Base-by-base conservation (phyloP, 2,888 invertebrate genomes). In the Lottia scabra region DNA sequence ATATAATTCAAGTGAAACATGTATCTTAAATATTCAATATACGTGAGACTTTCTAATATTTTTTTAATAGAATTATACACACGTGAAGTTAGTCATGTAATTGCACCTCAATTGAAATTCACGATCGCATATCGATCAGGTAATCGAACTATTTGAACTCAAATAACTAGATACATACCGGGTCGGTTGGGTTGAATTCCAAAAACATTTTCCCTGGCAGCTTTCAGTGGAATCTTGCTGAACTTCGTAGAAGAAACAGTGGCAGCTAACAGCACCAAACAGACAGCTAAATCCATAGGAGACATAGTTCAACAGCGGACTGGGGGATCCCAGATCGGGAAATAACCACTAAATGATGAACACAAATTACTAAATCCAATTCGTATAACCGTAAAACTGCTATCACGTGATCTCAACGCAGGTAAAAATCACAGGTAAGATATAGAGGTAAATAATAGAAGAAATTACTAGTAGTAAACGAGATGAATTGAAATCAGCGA, bases 231-330 rank as follows among this genome's bases (percentile, higher is more conserved):
- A 19, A 56, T 56, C 56, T 56, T 56, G 19, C 56, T 56, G 19
- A 56, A 56, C 56, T 56, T 56, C 0, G 56, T 23, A 56, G 19
- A 19, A 12, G 56, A 56, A 4, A 56, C 56, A 3, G 19, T 23
- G 56, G 23, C 56, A 23, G 56, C 19, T 19, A 56, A 4, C 10
- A 56, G 19, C 19, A 56, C 12, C 19, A 56, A 23, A 56, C 19
- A 56, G 6, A 56, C 56, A 56, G 56, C 56, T 56, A 56, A 56
- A 56, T 56, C 56, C 56, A 56, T 56, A 56, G 19, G 19, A 56
- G 56, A 56, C 38, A 38, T 38, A 10, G 5, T 38, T 8, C 5
- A 38, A 38, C 10, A 38, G 38, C 38, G 38, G 3, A 6, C 38
- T 38, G 38, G 38, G 38, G 10, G 38, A 38, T 38, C 38, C 38